phyloP scores from a whole-genome alignment of 2,797 vertebrate genomes.

The Lateolabrax maculatus region DNA sequence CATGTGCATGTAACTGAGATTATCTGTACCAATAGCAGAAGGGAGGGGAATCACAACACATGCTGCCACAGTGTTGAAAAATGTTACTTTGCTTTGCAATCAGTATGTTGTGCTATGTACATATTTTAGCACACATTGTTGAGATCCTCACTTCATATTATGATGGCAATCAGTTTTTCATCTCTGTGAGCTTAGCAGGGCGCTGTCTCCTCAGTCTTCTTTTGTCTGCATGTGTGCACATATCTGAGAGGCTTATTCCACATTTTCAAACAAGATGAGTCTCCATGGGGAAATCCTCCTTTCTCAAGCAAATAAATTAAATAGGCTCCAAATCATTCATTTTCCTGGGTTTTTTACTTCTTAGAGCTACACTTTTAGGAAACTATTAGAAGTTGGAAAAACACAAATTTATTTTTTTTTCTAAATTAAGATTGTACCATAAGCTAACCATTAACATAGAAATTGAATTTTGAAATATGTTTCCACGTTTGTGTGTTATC shows the following conservation, averaged over 20 bases:
- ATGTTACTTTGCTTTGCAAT: slow-evolving; percentile 44
- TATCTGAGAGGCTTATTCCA: slow-evolving; percentile 62
- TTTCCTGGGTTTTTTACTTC: slow-evolving; percentile 52
- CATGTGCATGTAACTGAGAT: slow-evolving; percentile 10
- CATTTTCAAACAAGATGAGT: slow-evolving; percentile 56
- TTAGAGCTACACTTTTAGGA: slow-evolving; percentile 41
- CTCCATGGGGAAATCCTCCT: slow-evolving; percentile 55
- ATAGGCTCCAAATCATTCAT: slow-evolving; percentile 57
- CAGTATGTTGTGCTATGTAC: slow-evolving; percentile 48
- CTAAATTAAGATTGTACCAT: slow-evolving; percentile 16
- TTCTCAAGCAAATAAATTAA: slow-evolving; percentile 71
- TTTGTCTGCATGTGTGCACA: slow-evolving; percentile 51
- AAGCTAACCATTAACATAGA: slow-evolving; percentile 23
- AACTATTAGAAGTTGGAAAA: slow-evolving; percentile 35
- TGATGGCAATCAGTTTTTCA: slow-evolving; percentile 62
- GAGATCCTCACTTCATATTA: slow-evolving; percentile 56
- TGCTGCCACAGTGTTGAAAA: slow-evolving; percentile 37
- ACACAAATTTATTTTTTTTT: slow-evolving; percentile 37
- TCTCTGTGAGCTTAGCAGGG: slow-evolving; percentile 46
- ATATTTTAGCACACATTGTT: slow-evolving; percentile 71
- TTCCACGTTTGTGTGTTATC: neutral
- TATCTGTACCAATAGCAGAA: slow-evolving; percentile 31
- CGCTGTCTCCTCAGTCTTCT: slow-evolving; percentile 27
- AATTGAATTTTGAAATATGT: neutral
- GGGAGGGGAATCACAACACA: slow-evolving; percentile 26